These are phyloP conservation scores for Trichacis sp. DNA, from an alignment of 2,888 invertebrate species.

Conservation along the genomic window DNA sequence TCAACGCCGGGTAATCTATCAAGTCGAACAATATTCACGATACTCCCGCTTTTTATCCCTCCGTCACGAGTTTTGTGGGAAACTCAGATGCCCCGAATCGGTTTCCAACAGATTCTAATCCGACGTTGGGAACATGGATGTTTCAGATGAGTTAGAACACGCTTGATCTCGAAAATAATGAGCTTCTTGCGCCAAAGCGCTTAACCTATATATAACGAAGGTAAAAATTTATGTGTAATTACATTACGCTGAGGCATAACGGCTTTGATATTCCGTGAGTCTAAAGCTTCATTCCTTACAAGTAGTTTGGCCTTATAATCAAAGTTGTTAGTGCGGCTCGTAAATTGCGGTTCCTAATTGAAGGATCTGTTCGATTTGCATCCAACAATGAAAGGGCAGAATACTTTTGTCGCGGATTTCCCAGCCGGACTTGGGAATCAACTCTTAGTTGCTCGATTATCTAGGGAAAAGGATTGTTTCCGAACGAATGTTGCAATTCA, in stretches of 20 bases:
- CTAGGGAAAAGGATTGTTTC: not conserved
- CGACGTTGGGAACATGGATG: conserved; percentile 1
- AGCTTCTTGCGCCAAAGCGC: conserved; percentile 34
- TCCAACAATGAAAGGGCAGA: not conserved
- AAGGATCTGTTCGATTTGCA: conserved; percentile 19
- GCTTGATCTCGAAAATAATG: conserved; percentile 25
- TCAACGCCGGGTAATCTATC: not conserved
- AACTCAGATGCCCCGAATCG: not conserved
- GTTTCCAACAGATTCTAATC: not conserved
- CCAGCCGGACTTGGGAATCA: not conserved
- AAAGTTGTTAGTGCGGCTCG: conserved; percentile 40
- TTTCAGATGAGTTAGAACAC: conserved; percentile 18
- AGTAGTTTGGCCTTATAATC: conserved; percentile 33
- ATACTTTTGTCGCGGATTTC: not conserved
- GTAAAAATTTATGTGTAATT: conserved; percentile 35
- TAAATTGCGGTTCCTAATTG: conserved; percentile 39
- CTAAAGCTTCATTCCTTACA: conserved; percentile 19
- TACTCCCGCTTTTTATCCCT: no score
- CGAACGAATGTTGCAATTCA: not conserved
- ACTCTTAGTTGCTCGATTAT: not conserved
- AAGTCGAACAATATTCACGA: no score
- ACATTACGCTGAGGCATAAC: conserved; percentile 30
- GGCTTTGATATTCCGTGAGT: conserved; percentile 31
- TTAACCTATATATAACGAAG: conserved; percentile 39
- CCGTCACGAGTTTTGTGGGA: no score